A percentile compares a stretch with the other conserved stretches of the same genome.
These are phyloP conservation scores for Bothrops alternatus DNA, from an alignment of 2,797 vertebrate species.

Conservation along the genomic window DNA sequence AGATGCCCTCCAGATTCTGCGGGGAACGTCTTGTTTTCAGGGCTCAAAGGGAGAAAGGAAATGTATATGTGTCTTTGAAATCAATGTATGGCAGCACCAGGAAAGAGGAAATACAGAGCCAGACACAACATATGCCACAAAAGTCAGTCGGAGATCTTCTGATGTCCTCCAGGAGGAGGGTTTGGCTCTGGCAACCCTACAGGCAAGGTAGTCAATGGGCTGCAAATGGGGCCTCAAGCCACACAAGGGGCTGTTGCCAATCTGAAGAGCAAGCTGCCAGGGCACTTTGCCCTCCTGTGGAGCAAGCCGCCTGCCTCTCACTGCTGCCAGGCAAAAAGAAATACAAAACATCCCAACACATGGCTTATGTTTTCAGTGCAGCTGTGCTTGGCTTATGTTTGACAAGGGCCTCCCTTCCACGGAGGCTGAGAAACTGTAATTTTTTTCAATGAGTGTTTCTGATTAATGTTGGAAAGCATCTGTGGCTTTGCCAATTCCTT, in stretches of 20 bases:
- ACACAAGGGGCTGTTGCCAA: not conserved
- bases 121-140: not conserved
- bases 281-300: not conserved
- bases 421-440: constrained; percentile 44
- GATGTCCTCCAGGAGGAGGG: not conserved
- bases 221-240: not conserved
- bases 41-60: not conserved
- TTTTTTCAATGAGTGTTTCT: constrained; percentile 55
- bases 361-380: constrained; percentile 30
- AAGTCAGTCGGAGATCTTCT: not conserved
- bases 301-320: not conserved
- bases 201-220: not conserved
- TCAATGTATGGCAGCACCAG: not conserved
- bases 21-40: not conserved
- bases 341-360: constrained; percentile 9
- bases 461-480: constrained; percentile 60
- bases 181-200: not conserved
- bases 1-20: not conserved
- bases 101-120: not conserved
- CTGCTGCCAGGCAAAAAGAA: constrained; percentile 43
- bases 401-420: constrained; percentile 37
- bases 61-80: not conserved
- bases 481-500: constrained; percentile 32
- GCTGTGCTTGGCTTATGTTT: constrained; percentile 54
- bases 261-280: not conserved